Conservation (phyloP, 2,113 vertebrate species). For the Carlito syrichta region DNA sequence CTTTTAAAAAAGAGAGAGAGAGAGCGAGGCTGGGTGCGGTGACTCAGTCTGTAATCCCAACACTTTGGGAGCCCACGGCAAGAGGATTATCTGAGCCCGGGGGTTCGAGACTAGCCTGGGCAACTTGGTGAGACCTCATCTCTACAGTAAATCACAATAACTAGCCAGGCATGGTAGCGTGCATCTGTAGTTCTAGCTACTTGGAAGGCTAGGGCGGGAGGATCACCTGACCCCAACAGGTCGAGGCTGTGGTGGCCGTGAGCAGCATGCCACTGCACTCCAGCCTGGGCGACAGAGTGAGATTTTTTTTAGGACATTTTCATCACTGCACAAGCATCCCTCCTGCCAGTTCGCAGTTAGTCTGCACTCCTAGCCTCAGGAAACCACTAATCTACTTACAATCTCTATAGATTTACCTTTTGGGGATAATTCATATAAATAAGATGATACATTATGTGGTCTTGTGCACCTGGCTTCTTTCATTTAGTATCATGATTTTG, state of each 20-base stretch:
- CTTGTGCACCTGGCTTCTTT: background rate
- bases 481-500: background rate
- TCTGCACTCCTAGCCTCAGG: background rate
- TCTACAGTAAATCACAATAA: too few species aligned
- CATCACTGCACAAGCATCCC: background rate
- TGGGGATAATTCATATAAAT: background rate
- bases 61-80: too few species aligned
- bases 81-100: too few species aligned
- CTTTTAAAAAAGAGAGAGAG: background rate
- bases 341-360: background rate
- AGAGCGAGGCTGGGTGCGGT: too few species aligned
- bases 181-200: too few species aligned
- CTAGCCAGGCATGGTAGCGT: too few species aligned
- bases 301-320: slow-evolving; percentile 8
- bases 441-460: background rate
- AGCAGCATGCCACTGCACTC: background rate
- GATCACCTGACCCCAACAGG: background rate
- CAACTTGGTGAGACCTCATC: too few species aligned
- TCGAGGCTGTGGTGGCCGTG: too few species aligned
- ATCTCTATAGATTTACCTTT: background rate
- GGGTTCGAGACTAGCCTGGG: too few species aligned
- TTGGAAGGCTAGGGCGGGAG: too few species aligned
- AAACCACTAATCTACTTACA: background rate
- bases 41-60: too few species aligned
- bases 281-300: too few species aligned